A percentile compares a stretch with the other conserved stretches of the same genome.
Conservation (phyloP, 2,888 invertebrate species). For the Trilocha varians region DNA sequence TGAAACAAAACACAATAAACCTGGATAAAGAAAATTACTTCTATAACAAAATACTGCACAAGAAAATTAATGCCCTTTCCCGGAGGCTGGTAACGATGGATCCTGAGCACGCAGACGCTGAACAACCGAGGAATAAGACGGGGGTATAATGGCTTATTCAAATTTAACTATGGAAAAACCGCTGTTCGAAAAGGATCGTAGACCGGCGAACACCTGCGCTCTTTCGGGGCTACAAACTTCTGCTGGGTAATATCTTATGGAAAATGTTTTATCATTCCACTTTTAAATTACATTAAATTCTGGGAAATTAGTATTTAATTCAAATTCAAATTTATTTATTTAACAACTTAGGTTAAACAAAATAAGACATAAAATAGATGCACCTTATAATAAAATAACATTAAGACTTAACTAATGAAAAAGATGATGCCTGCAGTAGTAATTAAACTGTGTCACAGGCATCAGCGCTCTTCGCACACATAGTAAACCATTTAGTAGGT, state of each 20-base stretch:
- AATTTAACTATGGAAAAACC: slow-evolving; percentile 54
- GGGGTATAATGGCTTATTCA: slow-evolving; percentile 61
- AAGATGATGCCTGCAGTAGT: too few relatives aligned
- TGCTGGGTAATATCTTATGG: not conserved
- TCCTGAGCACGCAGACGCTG: slow-evolving; percentile 27
- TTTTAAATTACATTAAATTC: too few relatives aligned
- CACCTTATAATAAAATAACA: too few relatives aligned
- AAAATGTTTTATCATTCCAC: too few relatives aligned
- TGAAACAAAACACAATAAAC: not conserved
- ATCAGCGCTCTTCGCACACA: too few relatives aligned
- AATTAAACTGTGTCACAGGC: too few relatives aligned
- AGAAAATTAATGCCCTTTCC: slow-evolving; percentile 1
- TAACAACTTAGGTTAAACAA: too few relatives aligned
- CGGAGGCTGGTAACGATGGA: slow-evolving; percentile 29
- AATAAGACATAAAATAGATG: too few relatives aligned
- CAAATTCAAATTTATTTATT: too few relatives aligned
- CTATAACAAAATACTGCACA: not conserved
- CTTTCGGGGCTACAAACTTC: slow-evolving; percentile 5
- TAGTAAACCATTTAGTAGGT: too few relatives aligned
- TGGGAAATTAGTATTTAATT: too few relatives aligned
- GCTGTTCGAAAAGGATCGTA: slow-evolving; percentile 45
- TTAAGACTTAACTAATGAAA: too few relatives aligned
- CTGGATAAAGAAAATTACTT: not conserved
- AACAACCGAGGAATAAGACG: slow-evolving; percentile 21
- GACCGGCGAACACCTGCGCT: slow-evolving; percentile 39